Base-by-base conservation (phyloP, 2,888 invertebrate species). In the Mythimna impura region DNA sequence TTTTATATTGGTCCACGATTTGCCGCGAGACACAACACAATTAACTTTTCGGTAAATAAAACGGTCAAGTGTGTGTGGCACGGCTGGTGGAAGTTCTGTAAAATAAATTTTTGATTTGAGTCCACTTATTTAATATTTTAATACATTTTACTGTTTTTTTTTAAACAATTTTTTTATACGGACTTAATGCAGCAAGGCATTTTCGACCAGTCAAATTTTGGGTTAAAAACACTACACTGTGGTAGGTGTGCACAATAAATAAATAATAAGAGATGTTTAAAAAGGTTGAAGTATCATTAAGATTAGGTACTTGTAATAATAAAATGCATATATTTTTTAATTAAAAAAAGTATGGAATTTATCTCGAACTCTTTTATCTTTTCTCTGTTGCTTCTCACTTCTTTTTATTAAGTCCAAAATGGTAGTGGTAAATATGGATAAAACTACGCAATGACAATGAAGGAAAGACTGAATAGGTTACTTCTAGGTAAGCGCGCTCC, bases 21-120 rank as follows among this genome's bases (percentile, higher is more conserved):
- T 91, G 78, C 95, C 95, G 90, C 94, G 87, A 92, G 94, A 93
- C 91, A 94, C 85, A 92, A 90, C 84, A 88, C 91, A 93, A 94
- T 88, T 88, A 88, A 73, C 68, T 78, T 81, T 84, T 81, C 69
- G 80, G 79, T 83, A 72, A 80, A 84, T 79, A 79, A 80, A 66
- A 79, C 66, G 71, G 86, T 65, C 70, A 81, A 79, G 78, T n/a
- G 64, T 64, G 76, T 30, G 12, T 63, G 12, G 50, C 55, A 47
- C 3, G 0, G 3, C 6, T 9, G 8, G 20, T 40, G 0, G 8
- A 25, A 62, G 84, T 79, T 84, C 86, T 64, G 74, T 84, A 30
- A 62, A 36, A 52, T 50, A 22, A 1, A 12, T 4, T 40, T 22
- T 60, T 36, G 6, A 14, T 34, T 58, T 0, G 17, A 0, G n/a